These are phyloP conservation scores for Cisticola juncidis DNA, from an alignment of 2,113 vertebrate species.

Conservation along the genomic window DNA sequence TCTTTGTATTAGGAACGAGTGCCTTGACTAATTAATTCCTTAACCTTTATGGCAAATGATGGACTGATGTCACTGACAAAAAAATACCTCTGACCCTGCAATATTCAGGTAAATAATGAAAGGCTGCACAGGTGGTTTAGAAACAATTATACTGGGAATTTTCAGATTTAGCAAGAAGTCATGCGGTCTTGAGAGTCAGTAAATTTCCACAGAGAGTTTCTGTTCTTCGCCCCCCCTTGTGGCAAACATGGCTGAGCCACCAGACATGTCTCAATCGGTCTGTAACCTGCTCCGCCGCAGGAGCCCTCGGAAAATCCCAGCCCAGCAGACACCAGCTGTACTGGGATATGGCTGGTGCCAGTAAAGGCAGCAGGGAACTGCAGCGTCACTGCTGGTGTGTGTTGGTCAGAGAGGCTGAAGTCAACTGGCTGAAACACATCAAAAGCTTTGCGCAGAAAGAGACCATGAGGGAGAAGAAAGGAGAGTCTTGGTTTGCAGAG, in stretches of 20 bases:
- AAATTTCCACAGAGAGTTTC: conserved; percentile 59
- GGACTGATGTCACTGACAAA: background rate
- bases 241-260: conserved; percentile 52
- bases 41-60: background rate
- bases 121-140: background rate
- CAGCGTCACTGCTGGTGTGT: accelerated
- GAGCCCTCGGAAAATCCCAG: conserved; percentile 7
- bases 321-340: background rate
- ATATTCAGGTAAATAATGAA: background rate
- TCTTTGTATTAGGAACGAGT: background rate
- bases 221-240: conserved; percentile 37
- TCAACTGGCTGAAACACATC: background rate
- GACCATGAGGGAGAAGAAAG: background rate
- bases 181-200: conserved; percentile 40
- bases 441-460: background rate
- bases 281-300: background rate
- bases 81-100: background rate
- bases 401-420: background rate
- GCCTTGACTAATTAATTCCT: background rate
- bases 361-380: background rate
- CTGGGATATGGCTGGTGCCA: background rate
- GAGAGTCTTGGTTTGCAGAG: background rate
- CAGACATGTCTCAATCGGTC: conserved; percentile 52
- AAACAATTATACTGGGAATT: background rate
- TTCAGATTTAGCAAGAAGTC: conserved; percentile 42